Conservation (phyloP, 2,113 vertebrate species). For the Malurus alboscapulatus region DNA sequence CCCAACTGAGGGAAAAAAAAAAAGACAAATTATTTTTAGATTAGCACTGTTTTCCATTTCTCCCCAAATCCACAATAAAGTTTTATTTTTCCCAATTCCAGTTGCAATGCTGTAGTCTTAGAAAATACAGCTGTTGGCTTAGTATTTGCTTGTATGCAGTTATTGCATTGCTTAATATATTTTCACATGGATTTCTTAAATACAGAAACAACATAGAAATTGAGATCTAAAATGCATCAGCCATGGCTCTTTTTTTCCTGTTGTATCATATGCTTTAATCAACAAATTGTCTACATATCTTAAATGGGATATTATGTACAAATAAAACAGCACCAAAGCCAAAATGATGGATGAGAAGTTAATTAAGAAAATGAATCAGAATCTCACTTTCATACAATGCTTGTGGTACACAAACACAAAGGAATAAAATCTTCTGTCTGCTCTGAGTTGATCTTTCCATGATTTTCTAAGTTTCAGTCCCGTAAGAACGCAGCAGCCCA, state of each 20-base stretch:
- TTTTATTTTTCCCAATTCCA: slow-evolving; percentile 44
- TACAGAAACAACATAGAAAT: background rate
- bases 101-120: background rate
- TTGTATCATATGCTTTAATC: background rate
- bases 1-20: background rate
- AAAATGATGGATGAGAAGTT: background rate
- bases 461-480: background rate
- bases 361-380: background rate
- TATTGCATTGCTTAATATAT: background rate
- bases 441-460: background rate
- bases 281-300: background rate
- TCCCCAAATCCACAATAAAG: slow-evolving; percentile 17
- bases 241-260: background rate
- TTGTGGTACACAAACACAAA: background rate
- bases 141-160: background rate
- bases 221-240: background rate
- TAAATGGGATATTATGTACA: background rate
- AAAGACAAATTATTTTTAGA: background rate
- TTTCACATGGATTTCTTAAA: background rate
- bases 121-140: slow-evolving; percentile 12
- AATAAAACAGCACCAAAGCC: background rate
- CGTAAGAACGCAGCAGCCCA: background rate
- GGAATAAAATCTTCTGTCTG: background rate
- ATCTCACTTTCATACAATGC: background rate
- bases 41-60: slow-evolving; percentile 19